These are phyloP conservation scores for Montipora foliosa DNA, from an alignment of 64 coral and sea anemone species.

Conservation along the genomic window DNA sequence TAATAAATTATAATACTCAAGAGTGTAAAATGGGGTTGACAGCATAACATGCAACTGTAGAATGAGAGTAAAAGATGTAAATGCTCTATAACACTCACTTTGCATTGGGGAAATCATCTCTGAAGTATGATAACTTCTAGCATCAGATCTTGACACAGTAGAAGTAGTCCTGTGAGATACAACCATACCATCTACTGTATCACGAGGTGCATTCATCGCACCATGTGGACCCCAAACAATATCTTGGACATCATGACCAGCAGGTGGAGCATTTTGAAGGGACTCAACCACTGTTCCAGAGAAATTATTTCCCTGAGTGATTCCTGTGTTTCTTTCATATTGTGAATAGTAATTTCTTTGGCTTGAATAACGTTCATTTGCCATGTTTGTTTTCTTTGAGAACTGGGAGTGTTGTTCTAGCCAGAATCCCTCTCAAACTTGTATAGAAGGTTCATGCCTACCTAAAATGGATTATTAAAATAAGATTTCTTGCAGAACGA, in stretches of 20 bases:
- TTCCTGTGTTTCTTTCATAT: background rate
- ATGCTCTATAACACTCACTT: background rate
- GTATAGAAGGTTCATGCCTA: no score
- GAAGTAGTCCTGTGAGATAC: background rate
- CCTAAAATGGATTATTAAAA: no score
- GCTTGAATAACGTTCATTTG: background rate
- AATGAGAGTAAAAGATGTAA: background rate
- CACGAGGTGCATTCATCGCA: background rate
- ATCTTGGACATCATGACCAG: background rate
- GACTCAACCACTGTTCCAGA: constrained; percentile 13
- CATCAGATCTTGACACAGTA: background rate
- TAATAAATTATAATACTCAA: no score
- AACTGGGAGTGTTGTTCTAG: background rate
- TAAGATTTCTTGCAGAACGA: no score
- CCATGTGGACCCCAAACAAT: background rate
- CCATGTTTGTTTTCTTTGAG: constrained; percentile 1
- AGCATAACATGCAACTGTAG: background rate
- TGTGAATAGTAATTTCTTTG: background rate
- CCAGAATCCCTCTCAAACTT: background rate
- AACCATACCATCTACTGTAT: background rate
- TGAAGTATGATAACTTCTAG: background rate
- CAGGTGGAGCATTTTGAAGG: background rate
- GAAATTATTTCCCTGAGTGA: constrained; percentile 7
- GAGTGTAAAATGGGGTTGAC: no score
- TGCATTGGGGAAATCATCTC: background rate